These are phyloP conservation scores for Rousettus leschenaultii DNA, from an alignment of 2,113 vertebrate species.

Conservation along the genomic window DNA sequence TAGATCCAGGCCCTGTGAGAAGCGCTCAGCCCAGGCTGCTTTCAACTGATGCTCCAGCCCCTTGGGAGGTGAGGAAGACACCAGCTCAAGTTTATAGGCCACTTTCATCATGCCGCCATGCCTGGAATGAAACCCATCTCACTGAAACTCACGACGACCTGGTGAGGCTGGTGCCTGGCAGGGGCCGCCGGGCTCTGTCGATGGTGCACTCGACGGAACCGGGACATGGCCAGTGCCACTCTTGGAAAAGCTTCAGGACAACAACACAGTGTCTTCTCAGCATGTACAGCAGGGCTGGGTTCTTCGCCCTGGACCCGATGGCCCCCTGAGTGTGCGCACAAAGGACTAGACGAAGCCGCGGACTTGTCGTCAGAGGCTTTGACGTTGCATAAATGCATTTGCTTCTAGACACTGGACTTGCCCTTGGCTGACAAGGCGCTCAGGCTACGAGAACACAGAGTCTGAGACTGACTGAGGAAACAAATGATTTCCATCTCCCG, in stretches of 20 bases:
- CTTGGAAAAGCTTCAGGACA: not conserved
- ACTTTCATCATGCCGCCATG: not conserved
- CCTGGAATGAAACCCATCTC: not conserved
- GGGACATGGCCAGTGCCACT: not conserved
- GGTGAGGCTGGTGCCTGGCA: not conserved
- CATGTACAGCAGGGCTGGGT: not conserved
- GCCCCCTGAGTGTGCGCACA: rapidly evolving
- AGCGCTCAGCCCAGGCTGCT: not conserved
- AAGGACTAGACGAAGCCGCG: not conserved
- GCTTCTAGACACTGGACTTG: not conserved
- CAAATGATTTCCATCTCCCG: not conserved
- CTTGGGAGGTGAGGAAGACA: not conserved
- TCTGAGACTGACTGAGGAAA: not conserved
- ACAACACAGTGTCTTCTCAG: not conserved
- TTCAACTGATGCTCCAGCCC: not conserved
- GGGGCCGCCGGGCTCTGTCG: not conserved
- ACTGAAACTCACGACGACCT: rapidly evolving
- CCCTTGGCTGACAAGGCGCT: not conserved
- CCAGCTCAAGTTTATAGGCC: not conserved
- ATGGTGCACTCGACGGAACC: not conserved
- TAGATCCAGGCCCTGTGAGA: not conserved
- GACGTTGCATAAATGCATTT: not conserved
- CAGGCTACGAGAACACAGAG: not conserved
- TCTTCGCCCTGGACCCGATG: not conserved
- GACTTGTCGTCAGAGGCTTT: not conserved